Base-by-base conservation (phyloP, 2,797 vertebrate species). In the Ciconia nigra region DNA sequence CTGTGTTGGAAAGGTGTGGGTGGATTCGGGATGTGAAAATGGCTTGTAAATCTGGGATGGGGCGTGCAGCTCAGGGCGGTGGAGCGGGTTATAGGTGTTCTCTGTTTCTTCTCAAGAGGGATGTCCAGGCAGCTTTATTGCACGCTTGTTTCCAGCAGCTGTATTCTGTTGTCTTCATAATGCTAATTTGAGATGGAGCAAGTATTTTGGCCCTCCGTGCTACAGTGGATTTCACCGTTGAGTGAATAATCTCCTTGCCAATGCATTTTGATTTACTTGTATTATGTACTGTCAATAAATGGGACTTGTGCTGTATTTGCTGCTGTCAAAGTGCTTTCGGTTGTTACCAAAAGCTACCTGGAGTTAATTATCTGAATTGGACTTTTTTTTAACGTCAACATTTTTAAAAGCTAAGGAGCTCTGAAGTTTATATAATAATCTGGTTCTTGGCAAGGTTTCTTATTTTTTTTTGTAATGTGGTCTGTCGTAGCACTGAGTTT, bases 371-470 rank as follows among this genome's bases (percentile, higher is more conserved):
- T 85, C 72, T 47, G 62, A 94, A 95, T 83, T 80, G 85, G 49
- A 54, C 28, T 70, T 90, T 67, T 67, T 89, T 47, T 33, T 62
- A 87, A 85, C 0, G 4, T 67, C 81, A 87, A n/a, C 44, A 3
- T 91, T 90, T 96, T 73, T 88, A 84, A 95, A 90, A 96, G 88
- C 94, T 59, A 42, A 79, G 83, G 93, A 94, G 90, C 90, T 94
- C 85, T 73, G 66, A 95, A 96, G 90, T 97, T 97, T 96, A 96
- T 93, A 77, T 94, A 95, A 96, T 93, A 95, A 94, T 91, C 95
- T 94, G 86, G 12, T 79, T 94, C 93, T 94, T 95, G 95, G 90
- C 94, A 89, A 69, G 65, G 58, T 69, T 70, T 52, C 19, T 58
- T 18, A 15, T 9, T 81, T 94, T 90, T 92, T 90, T 66, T 66